Conservation (phyloP, 2,113 vertebrate species). For the Nycticebus coucang region DNA sequence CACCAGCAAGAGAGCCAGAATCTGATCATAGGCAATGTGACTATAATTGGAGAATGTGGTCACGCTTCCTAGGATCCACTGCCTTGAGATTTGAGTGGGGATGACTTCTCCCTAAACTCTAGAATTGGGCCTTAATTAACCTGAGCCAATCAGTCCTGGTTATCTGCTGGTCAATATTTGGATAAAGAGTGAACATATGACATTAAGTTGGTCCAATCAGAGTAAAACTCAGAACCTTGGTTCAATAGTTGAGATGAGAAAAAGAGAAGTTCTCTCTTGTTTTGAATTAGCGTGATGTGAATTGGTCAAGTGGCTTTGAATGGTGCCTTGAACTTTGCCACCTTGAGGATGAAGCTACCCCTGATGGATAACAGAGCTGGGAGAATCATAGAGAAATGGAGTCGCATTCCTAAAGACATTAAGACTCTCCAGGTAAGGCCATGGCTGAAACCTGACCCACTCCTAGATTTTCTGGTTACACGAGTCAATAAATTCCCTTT, state of each 20-base stretch:
- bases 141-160: not conserved
- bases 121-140: not conserved
- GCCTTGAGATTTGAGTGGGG: not conserved
- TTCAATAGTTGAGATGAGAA: not conserved
- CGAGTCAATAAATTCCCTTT: not conserved
- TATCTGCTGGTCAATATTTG: not conserved
- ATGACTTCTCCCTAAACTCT: not conserved
- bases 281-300: not conserved
- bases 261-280: not conserved
- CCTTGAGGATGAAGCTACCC: not conserved
- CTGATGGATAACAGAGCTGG: not conserved
- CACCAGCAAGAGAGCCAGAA: not conserved
- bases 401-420: not conserved
- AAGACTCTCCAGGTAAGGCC: not conserved
- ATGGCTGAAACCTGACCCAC: not conserved
- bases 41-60: not conserved
- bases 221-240: not conserved
- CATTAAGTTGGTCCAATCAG: not conserved
- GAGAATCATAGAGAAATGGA: not conserved
- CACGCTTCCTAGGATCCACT: not conserved
- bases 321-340: not conserved
- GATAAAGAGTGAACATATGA: not conserved
- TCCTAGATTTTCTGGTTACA: conserved; percentile 24
- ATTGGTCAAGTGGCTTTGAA: not conserved
- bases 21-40: not conserved